These are phyloP conservation scores for Nysson spinosus DNA, from an alignment of 2,888 invertebrate genomes.

Conservation along the genomic window DNA sequence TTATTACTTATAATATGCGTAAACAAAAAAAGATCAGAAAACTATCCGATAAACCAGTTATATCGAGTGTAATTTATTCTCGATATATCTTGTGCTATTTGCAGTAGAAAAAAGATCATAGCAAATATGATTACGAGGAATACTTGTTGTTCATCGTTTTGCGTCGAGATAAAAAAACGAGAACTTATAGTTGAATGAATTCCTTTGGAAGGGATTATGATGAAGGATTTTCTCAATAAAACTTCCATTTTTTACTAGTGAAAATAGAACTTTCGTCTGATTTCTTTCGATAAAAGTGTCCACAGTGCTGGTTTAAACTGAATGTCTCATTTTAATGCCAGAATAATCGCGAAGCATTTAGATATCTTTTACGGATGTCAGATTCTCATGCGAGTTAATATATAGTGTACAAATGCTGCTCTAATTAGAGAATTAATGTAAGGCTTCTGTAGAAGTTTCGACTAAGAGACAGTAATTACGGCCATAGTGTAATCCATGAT, in stretches of 20 bases:
- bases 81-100: too few relatives aligned
- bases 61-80: too few relatives aligned
- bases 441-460: conserved; percentile 47
- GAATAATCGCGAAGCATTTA: conserved; percentile 27
- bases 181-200: not conserved
- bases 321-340: conserved; percentile 9
- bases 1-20: too few relatives aligned
- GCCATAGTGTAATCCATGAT: conserved; percentile 54
- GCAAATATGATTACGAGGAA: too few relatives aligned
- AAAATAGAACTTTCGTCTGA: conserved; percentile 1
- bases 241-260: conserved; percentile 5
- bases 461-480: conserved; percentile 41
- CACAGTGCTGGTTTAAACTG: not conserved
- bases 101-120: too few relatives aligned
- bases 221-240: conserved; percentile 18
- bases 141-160: too few relatives aligned
- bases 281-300: conserved; percentile 7
- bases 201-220: not conserved
- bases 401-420: conserved; percentile 35
- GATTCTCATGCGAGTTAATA: conserved; percentile 25
- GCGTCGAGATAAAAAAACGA: too few relatives aligned
- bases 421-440: conserved; percentile 22
- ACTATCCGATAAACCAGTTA: too few relatives aligned
- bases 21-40: too few relatives aligned
- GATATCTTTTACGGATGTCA: conserved; percentile 29